These are phyloP conservation scores for Dryobota labecula DNA, from an alignment of 2,888 invertebrate species.

Conservation along the genomic window DNA sequence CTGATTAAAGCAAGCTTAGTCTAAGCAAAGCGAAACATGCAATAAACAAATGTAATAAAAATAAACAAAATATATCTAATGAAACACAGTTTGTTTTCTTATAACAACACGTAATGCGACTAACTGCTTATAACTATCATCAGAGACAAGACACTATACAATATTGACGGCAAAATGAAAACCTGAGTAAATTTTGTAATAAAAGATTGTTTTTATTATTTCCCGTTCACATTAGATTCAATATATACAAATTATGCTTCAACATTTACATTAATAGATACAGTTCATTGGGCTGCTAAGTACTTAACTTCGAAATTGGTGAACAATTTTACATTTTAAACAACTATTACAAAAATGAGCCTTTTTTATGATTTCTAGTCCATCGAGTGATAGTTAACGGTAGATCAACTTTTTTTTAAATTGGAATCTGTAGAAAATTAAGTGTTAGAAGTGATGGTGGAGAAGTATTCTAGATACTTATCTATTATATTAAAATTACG, in stretches of 20 bases:
- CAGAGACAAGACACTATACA: conserved; percentile 87
- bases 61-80: conserved; percentile 70
- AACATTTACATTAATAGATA: conserved; percentile 88
- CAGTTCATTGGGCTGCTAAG: conserved; percentile 80
- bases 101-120: conserved; percentile 71
- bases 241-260: conserved; percentile 89
- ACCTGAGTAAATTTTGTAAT: conserved; percentile 85
- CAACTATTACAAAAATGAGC: conserved; percentile 84
- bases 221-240: conserved; percentile 88
- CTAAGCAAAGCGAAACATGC: conserved; percentile 80
- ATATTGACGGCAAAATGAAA: conserved; percentile 79
- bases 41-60: conserved; percentile 72
- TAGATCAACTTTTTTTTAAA: conserved; percentile 55
- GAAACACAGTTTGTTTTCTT: conserved; percentile 74
- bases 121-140: conserved; percentile 79
- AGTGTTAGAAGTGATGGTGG: conserved; percentile 23
- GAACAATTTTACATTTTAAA: conserved; percentile 81
- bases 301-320: conserved; percentile 77
- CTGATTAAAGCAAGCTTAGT: conserved; percentile 70
- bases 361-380: conserved; percentile 70
- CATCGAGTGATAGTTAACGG: conserved; percentile 74
- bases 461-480: conserved; percentile 60
- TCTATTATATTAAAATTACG: conserved; percentile 63
- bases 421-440: conserved; percentile 41
- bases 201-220: conserved; percentile 86